Evolutionary conservation across 2,113 vertebrate species (phyloP), one percentile per base, ranked within the genome.

Genomic region (Corythornis cristatus): DNA sequence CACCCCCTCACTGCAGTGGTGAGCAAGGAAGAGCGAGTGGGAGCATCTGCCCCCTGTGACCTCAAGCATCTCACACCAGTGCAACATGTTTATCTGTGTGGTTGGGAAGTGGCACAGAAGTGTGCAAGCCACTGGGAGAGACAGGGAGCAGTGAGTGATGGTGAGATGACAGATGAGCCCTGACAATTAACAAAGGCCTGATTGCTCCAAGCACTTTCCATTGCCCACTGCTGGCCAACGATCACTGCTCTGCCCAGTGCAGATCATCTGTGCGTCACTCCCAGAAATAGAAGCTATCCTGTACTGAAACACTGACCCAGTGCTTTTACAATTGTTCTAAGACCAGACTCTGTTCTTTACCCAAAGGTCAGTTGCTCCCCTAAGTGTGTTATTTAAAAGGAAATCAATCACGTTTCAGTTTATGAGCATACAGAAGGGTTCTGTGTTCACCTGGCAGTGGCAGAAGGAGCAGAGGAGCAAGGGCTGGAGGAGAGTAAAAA

Each of bases 161-260:
- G n/a, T 9, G 42, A 83, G 80, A 45, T 16, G 45, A 74, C 50
- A 76, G 43, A 83, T 61, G 2, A 54, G 67, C 51, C 79, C 66
- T 42, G 54, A 5, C 43, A 61, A 6, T 54, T 77, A 67, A 40
- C 0, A 0, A 48, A 66, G 78, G 26, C 14, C 75, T 70, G 45
- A 56, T 64, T 74, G 83, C 85, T 86, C 66, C 86, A 67, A 93
- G 94, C 88, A 37, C 83, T 91, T 93, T 89, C 89, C 76, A 53
- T 17, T 40, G 74, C 14, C 60, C 61, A 14, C 15, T 10, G 79
- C n/a, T 0, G 74, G 87, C 72, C 43, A 4, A 64, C 0, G 3
- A 46, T 73, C 73, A 8, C 61, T 20, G 76, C 67, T 77, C 71
- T 42, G 78, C 58, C 45, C 66, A 61, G 83, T 2, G 4, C 68